Evolutionary conservation across 2,113 vertebrate species (phyloP).

Genomic region (Vireo altiloquus): DNA sequence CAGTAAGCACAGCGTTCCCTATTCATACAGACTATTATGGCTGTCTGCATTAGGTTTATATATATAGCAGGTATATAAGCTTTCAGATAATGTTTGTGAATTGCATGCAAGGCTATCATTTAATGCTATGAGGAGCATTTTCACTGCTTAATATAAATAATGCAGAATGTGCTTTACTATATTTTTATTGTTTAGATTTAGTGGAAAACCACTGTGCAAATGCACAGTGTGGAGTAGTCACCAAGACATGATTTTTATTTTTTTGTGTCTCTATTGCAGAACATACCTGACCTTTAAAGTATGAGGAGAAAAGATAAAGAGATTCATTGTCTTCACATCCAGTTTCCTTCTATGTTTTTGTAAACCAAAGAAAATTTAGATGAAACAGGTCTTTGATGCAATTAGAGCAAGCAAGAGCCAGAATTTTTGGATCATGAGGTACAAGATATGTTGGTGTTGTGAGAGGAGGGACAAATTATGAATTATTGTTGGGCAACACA

Average conservation of each 20-base stretch:
- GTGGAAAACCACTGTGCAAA: background rate
- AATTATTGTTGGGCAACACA: background rate
- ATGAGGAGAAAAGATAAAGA: background rate
- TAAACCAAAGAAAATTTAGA: background rate
- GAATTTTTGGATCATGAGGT: background rate
- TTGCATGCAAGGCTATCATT: background rate
- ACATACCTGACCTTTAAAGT: background rate
- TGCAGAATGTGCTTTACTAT: background rate
- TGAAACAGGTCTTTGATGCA: background rate
- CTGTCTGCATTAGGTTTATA: slow-evolving; percentile 36
- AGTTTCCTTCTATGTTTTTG: background rate
- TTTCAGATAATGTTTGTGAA: slow-evolving; percentile 17
- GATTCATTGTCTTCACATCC: background rate
- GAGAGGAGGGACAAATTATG: background rate
- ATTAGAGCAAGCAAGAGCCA: background rate
- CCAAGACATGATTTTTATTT: background rate
- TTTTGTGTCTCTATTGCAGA: background rate
- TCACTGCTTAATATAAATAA: background rate
- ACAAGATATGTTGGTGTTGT: background rate
- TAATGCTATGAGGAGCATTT: slow-evolving; percentile 13
- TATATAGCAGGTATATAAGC: slow-evolving; percentile 40
- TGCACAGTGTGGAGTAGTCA: background rate
- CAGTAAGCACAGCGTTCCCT: slow-evolving; percentile 14
- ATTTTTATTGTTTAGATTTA: slow-evolving; percentile 6
- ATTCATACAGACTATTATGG: slow-evolving; percentile 26